Conservation (phyloP, 2,113 vertebrate genomes). For the Peucedramus taeniatus region DNA sequence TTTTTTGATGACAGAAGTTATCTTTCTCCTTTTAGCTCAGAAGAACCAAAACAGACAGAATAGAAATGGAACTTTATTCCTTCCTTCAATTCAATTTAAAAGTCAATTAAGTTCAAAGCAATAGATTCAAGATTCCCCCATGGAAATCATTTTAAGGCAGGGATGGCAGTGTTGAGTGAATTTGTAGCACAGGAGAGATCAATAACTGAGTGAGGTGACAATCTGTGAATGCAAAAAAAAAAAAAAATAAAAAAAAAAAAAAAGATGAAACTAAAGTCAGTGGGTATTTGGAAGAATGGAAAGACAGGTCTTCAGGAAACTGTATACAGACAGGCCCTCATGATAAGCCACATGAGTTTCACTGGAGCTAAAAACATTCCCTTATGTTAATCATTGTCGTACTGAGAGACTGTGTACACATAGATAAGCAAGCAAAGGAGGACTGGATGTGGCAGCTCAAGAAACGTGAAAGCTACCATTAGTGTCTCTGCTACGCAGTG, state of each 20-base stretch:
- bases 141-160: neutral
- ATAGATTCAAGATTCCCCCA: neutral
- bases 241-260: neutral
- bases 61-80: neutral
- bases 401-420: neutral
- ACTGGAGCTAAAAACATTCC: neutral
- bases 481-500: neutral
- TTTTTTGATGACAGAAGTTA: neutral
- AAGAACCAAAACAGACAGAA: neutral
- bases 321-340: neutral
- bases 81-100: constrained; percentile 32
- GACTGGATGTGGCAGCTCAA: neutral
- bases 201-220: neutral
- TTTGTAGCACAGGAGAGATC: neutral
- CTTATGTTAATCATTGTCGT: neutral
- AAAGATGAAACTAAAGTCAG: neutral
- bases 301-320: neutral
- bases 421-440: neutral
- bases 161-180: neutral
- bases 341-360: neutral
- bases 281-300: neutral
- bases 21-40: neutral
- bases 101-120: constrained; percentile 28
- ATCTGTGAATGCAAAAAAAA: neutral
- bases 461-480: neutral